Base-by-base conservation (phyloP, 2,113 vertebrate species). In the Speoplatyrhinus poulsoni region DNA sequence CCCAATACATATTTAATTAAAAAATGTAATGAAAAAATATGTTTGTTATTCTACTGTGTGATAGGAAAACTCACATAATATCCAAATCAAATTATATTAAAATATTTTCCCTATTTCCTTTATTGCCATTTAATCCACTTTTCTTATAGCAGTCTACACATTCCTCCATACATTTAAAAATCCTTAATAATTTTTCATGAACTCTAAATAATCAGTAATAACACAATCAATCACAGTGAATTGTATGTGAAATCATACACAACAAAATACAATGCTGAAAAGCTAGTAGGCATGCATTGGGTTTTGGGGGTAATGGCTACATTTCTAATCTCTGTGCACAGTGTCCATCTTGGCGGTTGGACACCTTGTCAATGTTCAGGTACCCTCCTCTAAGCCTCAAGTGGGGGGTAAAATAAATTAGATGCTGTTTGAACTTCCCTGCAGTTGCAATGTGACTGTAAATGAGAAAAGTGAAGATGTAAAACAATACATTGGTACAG, bases 371-470 rank as follows among this genome's bases (percentile, higher is more conserved):
- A 33, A 87, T 87, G 90, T 86, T 93, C 87, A 90, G 90, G 89
- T 93, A 92, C 90, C 88, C 89, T 90, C 80, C 86, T 89, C 67
- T 82, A 65, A 86, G 82, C 82, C 83, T 82, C 62, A 72, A 62
- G 60, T 32, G 61, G 88, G 85, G 89, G 90, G 85, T 90, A 87
- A 71, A 92, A 93, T 93, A 93, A 93, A 93, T 93, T 93, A 93
- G 86, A 90, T 89, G 87, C 84, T 91, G 87, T 77, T 81, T 88
- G 88, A 94, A 94, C 93, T 93, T 93, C 90, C 93, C 93, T 92
- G 93, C 93, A 94, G 93, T 93, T 89, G 87, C 89, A 91, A 86
- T 87, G 87, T 87, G 89, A 91, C 85, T 72, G 82, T 65, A 62
- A 52, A 58, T 62, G 69, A 89, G 80, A 81, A 77, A 76, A 74